Percentiles rank a stretch among this genome's conserved stretches.
These are phyloP conservation scores for Sminthopsis crassicaudata DNA, from an alignment of 2,113 vertebrate species.

Conservation along the genomic window DNA sequence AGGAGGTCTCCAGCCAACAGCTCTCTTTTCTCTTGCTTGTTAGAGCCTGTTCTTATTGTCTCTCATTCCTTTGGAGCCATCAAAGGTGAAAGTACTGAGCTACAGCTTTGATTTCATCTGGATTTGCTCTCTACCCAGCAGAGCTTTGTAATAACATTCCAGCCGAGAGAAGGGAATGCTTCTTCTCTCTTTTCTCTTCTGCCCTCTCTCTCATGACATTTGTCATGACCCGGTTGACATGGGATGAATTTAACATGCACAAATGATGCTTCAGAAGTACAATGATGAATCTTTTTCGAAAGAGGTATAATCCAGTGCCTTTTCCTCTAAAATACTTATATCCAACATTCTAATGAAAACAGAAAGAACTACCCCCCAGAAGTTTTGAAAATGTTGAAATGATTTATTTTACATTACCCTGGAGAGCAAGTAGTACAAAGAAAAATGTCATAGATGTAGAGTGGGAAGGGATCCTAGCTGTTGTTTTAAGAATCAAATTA, in stretches of 20 bases:
- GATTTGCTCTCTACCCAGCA: background rate
- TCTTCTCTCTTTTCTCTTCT: background rate
- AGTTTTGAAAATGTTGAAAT: background rate
- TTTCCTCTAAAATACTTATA: background rate
- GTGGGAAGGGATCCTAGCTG: background rate
- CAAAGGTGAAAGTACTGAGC: conserved; percentile 54
- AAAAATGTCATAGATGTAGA: background rate
- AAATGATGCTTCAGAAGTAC: background rate
- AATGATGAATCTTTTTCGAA: background rate
- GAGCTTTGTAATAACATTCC: conserved; percentile 41
- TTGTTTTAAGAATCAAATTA: too few species aligned
- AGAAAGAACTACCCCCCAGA: background rate
- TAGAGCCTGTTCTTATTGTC: conserved; percentile 42
- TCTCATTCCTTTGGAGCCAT: conserved; percentile 45
- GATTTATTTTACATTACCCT: background rate
- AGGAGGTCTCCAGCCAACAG: background rate
- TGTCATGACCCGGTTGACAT: background rate
- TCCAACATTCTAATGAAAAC: background rate
- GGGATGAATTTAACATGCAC: background rate
- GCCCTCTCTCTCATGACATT: background rate
- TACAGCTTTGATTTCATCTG: conserved; percentile 35
- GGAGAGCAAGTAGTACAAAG: background rate
- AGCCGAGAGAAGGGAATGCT: background rate
- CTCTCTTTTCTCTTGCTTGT: conserved; percentile 54
- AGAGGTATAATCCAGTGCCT: background rate